Evolutionary conservation across 2,888 invertebrate genomes (phyloP).

Genomic region (Elgonia sp.): DNA sequence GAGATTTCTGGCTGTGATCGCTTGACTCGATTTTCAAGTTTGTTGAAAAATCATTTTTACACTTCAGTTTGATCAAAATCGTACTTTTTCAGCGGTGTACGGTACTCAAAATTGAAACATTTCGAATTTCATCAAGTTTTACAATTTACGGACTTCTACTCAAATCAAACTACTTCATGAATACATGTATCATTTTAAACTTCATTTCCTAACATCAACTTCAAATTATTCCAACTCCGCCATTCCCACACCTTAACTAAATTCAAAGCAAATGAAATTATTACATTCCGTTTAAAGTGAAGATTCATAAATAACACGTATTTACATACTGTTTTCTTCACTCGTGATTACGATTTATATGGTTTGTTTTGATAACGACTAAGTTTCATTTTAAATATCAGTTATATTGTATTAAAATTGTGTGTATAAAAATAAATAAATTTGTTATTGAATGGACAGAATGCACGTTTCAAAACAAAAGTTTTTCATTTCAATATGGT

Average conservation of each 20-base stretch:
- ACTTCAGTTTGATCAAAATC: no score
- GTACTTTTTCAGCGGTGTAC: no score
- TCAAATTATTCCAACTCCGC: conserved; percentile 58
- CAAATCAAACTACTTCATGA: conserved; percentile 64
- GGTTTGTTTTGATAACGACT: conserved; percentile 14
- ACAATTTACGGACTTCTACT: conserved; percentile 49
- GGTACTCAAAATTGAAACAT: no score
- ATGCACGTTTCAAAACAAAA: no score
- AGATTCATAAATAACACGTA: conserved; percentile 65
- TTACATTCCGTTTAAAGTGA: conserved; percentile 43
- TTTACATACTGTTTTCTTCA: conserved; percentile 55
- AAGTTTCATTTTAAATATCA: background rate
- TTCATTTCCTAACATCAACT: conserved; percentile 65
- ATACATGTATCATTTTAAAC: conserved; percentile 70
- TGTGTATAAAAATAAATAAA: background rate
- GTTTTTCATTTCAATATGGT: no score
- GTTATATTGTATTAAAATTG: background rate
- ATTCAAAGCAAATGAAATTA: conserved; percentile 61
- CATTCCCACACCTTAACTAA: conserved; percentile 30
- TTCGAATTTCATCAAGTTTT: no score
- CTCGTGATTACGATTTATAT: conserved; percentile 42
- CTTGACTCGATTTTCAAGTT: no score
- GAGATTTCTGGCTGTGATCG: no score
- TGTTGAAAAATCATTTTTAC: no score
- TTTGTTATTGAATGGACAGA: no score